Conservation (phyloP, 2,888 invertebrate species). For the Conistra vaccinii region DNA sequence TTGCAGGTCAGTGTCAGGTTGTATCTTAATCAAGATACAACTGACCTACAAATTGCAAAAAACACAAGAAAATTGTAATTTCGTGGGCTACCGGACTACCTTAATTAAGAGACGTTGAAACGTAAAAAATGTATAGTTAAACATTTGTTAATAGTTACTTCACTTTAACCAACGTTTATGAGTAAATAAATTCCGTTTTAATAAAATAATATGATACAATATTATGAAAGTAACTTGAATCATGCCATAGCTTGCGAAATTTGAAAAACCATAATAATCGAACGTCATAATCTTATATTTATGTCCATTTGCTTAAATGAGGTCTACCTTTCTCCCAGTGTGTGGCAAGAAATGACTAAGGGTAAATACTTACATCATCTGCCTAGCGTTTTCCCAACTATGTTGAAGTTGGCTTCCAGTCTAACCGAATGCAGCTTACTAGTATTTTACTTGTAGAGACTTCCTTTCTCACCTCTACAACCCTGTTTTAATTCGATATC, state of each 20-base stretch:
- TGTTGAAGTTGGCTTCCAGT: background rate
- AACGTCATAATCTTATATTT: constrained; percentile 34
- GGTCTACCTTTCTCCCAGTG: constrained; percentile 22
- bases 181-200: background rate
- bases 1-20: no score
- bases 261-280: constrained; percentile 23
- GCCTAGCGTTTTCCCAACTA: no score
- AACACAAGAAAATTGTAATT: no score
- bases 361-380: background rate
- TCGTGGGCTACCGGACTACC: no score
- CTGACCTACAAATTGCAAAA: no score
- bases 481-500: no score
- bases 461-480: no score
- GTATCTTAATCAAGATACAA: no score
- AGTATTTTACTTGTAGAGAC: no score
- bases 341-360: constrained; percentile 33
- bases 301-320: constrained; percentile 3
- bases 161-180: background rate
- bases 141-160: background rate
- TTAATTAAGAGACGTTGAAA: background rate
- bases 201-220: constrained; percentile 37
- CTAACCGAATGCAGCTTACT: background rate
- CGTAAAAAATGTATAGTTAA: background rate
- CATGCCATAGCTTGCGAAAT: constrained; percentile 30
- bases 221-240: constrained; percentile 39